Evolutionary conservation across 2,797 vertebrate genomes (phyloP).

Genomic region (Natrix natrix): DNA sequence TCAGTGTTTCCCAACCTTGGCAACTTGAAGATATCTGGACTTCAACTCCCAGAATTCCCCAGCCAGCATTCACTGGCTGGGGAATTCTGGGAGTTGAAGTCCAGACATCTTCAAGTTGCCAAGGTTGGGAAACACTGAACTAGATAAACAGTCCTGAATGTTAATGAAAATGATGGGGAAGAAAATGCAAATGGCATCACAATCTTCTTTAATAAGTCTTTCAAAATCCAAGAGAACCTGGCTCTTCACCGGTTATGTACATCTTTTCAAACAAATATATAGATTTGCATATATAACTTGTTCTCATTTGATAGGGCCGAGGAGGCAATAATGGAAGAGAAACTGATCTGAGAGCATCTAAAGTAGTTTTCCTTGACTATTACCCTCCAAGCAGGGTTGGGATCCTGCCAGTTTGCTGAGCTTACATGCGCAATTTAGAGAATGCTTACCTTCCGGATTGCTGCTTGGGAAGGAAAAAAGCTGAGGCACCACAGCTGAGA

Average conservation of each 20-base stretch:
- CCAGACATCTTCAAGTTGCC: too few relatives aligned
- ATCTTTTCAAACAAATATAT: neutral
- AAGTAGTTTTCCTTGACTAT: neutral
- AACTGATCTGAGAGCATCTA: neutral
- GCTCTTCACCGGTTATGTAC: neutral
- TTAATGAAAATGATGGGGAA: constrained; percentile 22
- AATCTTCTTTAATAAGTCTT: constrained; percentile 3
- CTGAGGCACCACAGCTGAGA: too few relatives aligned
- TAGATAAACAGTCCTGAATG: constrained; percentile 39
- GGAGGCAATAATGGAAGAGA: neutral
- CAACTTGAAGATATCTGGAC: too few relatives aligned
- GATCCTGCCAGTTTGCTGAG: too few relatives aligned
- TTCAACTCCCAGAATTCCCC: too few relatives aligned
- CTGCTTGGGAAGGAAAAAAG: too few relatives aligned
- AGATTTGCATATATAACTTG: neutral
- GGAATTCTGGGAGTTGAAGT: too few relatives aligned
- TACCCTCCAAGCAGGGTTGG: neutral
- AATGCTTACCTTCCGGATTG: too few relatives aligned
- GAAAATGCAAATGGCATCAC: neutral
- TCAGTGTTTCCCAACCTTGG: too few relatives aligned
- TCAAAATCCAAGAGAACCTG: neutral
- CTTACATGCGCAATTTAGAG: too few relatives aligned
- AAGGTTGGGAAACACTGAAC: too few relatives aligned
- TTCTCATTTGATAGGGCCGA: neutral
- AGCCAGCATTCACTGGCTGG: too few relatives aligned